Percentiles rank a stretch among this genome's conserved stretches.
Conservation (phyloP, 2,113 vertebrate genomes). For the Aepyceros melampus region DNA sequence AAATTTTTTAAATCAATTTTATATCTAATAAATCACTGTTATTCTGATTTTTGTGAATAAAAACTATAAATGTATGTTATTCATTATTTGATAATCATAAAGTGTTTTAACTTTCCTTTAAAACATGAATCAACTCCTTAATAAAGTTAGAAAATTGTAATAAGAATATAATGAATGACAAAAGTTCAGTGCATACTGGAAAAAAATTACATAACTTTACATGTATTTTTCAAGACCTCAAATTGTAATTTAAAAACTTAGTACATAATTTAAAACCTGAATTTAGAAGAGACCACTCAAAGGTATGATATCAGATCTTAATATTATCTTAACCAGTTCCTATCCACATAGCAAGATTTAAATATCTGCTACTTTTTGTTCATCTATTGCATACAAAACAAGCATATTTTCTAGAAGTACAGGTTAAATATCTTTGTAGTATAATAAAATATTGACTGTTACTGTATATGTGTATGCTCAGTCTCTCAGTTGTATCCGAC, state of each 20-base stretch:
- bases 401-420: neutral
- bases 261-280: neutral
- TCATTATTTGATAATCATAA: neutral
- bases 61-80: neutral
- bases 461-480: neutral
- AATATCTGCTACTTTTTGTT: neutral
- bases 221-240: neutral
- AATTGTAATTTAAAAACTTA: neutral
- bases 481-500: neutral
- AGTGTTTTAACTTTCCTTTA: neutral
- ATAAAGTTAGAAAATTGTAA: neutral
- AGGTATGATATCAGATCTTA: neutral
- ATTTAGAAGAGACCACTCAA: neutral
- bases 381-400: neutral
- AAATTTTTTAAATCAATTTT: neutral
- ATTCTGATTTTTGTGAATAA: neutral
- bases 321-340: neutral
- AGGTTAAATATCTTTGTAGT: neutral
- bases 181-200: neutral
- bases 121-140: neutral
- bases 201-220: neutral
- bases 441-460: neutral
- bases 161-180: neutral
- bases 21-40: neutral
- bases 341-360: neutral